These are phyloP conservation scores for Ferdinandea cuprea DNA, from an alignment of 2,888 invertebrate genomes.

Conservation along the genomic window DNA sequence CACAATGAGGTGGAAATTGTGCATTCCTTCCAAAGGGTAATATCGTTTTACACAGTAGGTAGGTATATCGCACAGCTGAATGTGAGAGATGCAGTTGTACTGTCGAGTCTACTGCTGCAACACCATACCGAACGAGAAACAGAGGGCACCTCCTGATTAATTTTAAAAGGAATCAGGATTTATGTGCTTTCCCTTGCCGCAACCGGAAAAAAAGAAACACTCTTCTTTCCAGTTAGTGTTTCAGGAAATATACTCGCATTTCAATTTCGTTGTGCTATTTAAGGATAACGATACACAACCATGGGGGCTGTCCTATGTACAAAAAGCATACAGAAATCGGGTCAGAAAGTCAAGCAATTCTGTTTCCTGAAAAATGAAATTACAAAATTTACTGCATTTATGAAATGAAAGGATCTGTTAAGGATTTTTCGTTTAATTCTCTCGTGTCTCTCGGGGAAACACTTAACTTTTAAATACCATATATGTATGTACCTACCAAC, in stretches of 20 bases:
- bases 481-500: too few relatives aligned
- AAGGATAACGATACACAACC: not conserved
- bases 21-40: too few relatives aligned
- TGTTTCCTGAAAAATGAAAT: not conserved
- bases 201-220: not conserved
- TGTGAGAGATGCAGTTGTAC: not conserved
- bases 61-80: not conserved
- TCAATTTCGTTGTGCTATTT: slow-evolving; percentile 1
- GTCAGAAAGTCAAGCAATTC: not conserved
- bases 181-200: not conserved
- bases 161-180: slow-evolving; percentile 11
- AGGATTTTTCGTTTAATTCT: too few relatives aligned
- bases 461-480: too few relatives aligned
- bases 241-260: not conserved
- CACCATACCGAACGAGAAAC: not conserved
- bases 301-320: not conserved
- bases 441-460: too few relatives aligned
- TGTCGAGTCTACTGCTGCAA: not conserved
- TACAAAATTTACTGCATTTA: not conserved
- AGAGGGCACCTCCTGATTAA: not conserved
- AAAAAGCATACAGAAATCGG: not conserved
- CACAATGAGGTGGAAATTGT: slow-evolving; percentile 4
- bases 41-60: not conserved
- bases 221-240: not conserved
- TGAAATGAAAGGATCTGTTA: too few relatives aligned